These are phyloP conservation scores for Collichthys lucidus DNA, from an alignment of 2,113 vertebrate genomes.

Conservation along the genomic window DNA sequence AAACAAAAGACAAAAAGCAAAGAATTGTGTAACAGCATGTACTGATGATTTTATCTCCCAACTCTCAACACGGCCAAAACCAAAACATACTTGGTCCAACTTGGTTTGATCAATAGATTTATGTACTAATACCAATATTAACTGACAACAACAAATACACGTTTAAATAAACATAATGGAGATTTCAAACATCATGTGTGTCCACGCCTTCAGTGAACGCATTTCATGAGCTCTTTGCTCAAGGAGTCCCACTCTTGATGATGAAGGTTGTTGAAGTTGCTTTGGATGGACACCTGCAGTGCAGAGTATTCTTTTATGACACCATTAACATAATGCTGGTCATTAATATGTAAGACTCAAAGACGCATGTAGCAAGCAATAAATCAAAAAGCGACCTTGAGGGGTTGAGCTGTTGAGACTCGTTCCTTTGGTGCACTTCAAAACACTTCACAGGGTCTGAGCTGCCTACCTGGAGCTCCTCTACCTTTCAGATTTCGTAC, in stretches of 20 bases:
- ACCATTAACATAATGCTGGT: constrained; percentile 48
- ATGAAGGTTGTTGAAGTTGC: constrained; percentile 23
- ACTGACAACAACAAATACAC: no score
- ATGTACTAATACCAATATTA: no score
- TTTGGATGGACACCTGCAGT: constrained; percentile 46
- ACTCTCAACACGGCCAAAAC: background rate
- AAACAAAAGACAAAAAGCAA: background rate
- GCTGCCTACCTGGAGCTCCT: constrained; percentile 26
- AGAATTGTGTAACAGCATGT: background rate
- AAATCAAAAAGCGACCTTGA: constrained; percentile 57
- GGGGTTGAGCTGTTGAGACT: constrained; percentile 18
- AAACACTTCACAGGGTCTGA: constrained; percentile 19
- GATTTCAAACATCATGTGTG: background rate
- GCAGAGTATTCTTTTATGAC: constrained; percentile 31
- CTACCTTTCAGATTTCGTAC: background rate
- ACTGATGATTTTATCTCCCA: background rate
- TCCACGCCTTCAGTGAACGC: background rate
- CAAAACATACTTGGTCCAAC: background rate
- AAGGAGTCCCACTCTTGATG: constrained; percentile 6
- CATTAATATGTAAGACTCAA: constrained; percentile 57
- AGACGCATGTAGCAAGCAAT: constrained; percentile 24
- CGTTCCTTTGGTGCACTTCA: constrained; percentile 28
- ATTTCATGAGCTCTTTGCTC: background rate
- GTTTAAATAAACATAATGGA: no score
- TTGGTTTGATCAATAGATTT: background rate